Conservation (phyloP, 2,113 vertebrate genomes). For the Notothenia coriiceps region DNA sequence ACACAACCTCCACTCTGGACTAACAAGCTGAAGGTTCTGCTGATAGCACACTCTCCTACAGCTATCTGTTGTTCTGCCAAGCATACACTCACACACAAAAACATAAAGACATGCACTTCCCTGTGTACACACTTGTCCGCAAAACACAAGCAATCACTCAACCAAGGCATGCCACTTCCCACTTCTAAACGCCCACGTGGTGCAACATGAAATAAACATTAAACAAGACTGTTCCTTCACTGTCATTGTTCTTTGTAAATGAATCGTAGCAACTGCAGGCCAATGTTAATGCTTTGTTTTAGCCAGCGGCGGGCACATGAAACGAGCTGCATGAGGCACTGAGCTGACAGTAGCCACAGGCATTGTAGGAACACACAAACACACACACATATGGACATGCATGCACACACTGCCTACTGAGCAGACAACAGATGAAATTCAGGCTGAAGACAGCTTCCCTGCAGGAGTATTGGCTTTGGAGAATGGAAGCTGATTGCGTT, state of each 20-base stretch:
- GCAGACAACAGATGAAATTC: conserved; percentile 75
- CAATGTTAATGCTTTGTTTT: conserved; percentile 81
- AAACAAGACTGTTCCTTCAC: conserved; percentile 69
- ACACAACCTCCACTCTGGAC: conserved; percentile 60
- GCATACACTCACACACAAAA: conserved; percentile 43
- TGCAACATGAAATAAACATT: conserved; percentile 78
- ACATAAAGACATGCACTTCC: conserved; percentile 54
- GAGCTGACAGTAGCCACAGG: conserved; percentile 81
- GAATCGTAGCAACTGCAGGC: conserved; percentile 78
- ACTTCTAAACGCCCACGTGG: conserved; percentile 74
- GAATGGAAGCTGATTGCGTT: conserved; percentile 75
- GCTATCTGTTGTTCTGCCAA: conserved; percentile 68
- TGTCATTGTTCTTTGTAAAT: conserved; percentile 80
- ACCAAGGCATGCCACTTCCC: conserved; percentile 64
- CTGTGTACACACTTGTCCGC: conserved; percentile 49
- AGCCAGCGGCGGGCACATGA: conserved; percentile 76
- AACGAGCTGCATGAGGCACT: conserved; percentile 72
- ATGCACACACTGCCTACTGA: conserved; percentile 46
- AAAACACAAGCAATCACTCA: conserved; percentile 58
- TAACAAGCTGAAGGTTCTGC: conserved; percentile 70
- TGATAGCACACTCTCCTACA: conserved; percentile 63
- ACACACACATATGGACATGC: conserved; percentile 43
- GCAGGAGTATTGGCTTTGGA: conserved; percentile 77
- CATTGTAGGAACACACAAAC: conserved; percentile 66
- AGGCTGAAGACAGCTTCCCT: conserved; percentile 71